phyloP scores from a whole-genome alignment of 1,140 invertebrate genomes.

The Himalopsyche phryganea region DNA sequence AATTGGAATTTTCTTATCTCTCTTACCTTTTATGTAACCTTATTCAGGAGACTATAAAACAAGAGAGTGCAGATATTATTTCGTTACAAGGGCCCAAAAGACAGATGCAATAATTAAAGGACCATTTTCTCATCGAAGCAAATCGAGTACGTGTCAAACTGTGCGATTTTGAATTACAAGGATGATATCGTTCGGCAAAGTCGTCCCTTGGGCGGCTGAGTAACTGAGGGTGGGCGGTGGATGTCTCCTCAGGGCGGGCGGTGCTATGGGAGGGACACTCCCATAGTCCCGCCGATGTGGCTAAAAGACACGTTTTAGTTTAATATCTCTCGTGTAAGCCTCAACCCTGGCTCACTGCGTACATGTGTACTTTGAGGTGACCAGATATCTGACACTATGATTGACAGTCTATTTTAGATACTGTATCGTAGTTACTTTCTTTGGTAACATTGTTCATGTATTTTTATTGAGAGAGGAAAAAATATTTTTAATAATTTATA shows the following conservation, averaged over 20 bases:
- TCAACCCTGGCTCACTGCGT: constrained; percentile 2
- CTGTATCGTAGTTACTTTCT: no score
- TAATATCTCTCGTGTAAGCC: constrained; percentile 32
- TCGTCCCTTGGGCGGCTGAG: constrained; percentile 6
- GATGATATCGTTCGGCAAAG: constrained; percentile 21
- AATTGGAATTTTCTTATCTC: no score
- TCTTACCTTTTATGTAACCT: no score
- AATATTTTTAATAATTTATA: no score
- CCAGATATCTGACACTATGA: no score
- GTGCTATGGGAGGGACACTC: constrained; percentile 6
- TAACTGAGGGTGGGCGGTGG: neutral
- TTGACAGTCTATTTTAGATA: no score
- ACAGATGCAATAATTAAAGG: constrained; percentile 21
- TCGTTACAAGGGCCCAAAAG: neutral
- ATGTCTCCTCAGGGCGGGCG: neutral
- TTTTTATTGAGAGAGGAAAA: no score
- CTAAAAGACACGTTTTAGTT: constrained; percentile 34
- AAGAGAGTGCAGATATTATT: no score
- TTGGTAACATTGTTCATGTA: no score
- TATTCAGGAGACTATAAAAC: no score
- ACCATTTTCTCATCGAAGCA: constrained; percentile 13
- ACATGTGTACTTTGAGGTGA: no score
- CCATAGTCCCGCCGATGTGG: constrained; percentile 20
- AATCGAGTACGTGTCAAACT: constrained; percentile 30
- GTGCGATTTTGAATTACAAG: constrained; percentile 26